Evolutionary conservation across 2,113 vertebrate genomes (phyloP).

Genomic region (Anser brachyrhynchus): DNA sequence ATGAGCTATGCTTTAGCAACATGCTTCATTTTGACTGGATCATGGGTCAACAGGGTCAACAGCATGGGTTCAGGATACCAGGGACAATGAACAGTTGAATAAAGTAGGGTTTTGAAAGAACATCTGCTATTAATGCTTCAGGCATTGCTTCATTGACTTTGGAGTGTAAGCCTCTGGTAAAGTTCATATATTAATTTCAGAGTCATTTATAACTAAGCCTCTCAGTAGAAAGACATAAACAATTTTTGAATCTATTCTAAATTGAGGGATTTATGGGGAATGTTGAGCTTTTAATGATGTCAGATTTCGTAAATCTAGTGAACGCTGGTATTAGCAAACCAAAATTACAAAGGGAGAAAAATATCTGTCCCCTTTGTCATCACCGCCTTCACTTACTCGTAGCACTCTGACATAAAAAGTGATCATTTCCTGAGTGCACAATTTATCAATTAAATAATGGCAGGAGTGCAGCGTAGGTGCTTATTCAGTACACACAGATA

Average conservation of each 20-base stretch:
- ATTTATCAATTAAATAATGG: constrained; percentile 55
- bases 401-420: constrained; percentile 40
- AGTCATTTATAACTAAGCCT: neutral
- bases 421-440: constrained; percentile 15
- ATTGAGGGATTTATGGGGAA: constrained; percentile 38
- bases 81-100: neutral
- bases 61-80: neutral
- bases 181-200: constrained; percentile 1
- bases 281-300: constrained; percentile 43
- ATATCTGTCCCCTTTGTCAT: constrained; percentile 47
- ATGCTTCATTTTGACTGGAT: neutral
- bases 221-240: neutral
- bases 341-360: constrained; percentile 24
- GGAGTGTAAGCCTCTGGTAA: neutral
- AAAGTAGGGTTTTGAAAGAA: neutral
- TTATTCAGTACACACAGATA: neutral
- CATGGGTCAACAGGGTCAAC: neutral
- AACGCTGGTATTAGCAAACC: constrained; percentile 14
- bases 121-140: neutral
- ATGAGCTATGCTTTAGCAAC: neutral
- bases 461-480: neutral
- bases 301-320: constrained; percentile 36
- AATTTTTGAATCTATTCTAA: constrained; percentile 5
- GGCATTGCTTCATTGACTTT: neutral
- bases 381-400: neutral